phyloP scores from a whole-genome alignment of 2,888 invertebrate species.

The Didymodactylos carnosus region DNA sequence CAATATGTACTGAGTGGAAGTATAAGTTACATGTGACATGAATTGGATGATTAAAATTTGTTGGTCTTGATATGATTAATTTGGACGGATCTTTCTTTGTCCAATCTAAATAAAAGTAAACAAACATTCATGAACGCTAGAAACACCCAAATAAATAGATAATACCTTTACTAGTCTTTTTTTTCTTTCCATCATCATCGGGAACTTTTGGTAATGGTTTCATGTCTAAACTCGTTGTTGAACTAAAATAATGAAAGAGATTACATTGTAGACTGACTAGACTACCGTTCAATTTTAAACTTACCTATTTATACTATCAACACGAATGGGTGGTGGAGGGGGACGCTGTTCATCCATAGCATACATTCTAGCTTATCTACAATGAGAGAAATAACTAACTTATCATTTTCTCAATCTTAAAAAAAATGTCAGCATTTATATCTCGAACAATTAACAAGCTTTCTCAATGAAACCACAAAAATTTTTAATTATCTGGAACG shows the following conservation, averaged over 20 bases:
- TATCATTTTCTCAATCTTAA: too few relatives aligned
- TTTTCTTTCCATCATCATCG: constrained; percentile 59
- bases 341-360: neutral
- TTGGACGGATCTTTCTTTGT: constrained; percentile 4
- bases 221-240: neutral
- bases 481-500: too few relatives aligned
- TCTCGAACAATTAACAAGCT: too few relatives aligned
- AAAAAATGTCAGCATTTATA: too few relatives aligned
- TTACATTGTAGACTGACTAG: too few relatives aligned
- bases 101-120: neutral
- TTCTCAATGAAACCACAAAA: too few relatives aligned
- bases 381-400: too few relatives aligned
- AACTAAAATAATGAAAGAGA: neutral
- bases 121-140: too few relatives aligned
- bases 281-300: neutral
- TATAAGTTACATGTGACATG: constrained; percentile 12
- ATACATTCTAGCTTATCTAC: too few relatives aligned
- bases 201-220: constrained; percentile 85
- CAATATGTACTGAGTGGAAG: too few relatives aligned
- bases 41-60: constrained; percentile 12
- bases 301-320: neutral
- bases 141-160: neutral
- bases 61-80: constrained; percentile 12
- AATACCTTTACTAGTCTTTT: constrained; percentile 39
- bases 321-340: constrained; percentile 9